Conservation (phyloP, 2,888 invertebrate genomes). For the Brenthis hecate region DNA sequence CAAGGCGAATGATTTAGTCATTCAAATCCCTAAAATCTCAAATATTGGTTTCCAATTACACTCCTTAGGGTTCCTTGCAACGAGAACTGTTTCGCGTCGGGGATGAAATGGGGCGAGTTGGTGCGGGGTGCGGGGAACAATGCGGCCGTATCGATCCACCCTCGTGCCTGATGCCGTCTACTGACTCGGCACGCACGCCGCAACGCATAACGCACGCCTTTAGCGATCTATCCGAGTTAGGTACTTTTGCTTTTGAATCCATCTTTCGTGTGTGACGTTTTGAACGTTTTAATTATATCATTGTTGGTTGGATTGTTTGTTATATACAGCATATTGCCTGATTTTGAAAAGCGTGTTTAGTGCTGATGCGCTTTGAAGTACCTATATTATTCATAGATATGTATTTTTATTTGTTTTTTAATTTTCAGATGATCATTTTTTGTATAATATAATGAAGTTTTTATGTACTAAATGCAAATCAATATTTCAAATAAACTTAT, state of each 20-base stretch:
- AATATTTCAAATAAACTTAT: too few relatives aligned
- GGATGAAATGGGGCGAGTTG: slow-evolving; percentile 79
- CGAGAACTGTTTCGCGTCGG: slow-evolving; percentile 77
- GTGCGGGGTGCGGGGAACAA: slow-evolving; percentile 69
- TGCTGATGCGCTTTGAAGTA: too few relatives aligned
- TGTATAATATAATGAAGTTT: too few relatives aligned
- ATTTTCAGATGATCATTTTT: too few relatives aligned
- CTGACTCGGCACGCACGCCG: slow-evolving; percentile 55
- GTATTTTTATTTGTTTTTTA: too few relatives aligned
- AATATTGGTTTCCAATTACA: slow-evolving; percentile 44
- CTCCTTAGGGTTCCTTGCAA: slow-evolving; percentile 51
- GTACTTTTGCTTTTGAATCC: slow-evolving; percentile 69
- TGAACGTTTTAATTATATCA: background rate
- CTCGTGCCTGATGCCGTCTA: slow-evolving; percentile 53
- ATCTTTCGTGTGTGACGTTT: background rate
- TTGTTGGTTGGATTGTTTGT: background rate
- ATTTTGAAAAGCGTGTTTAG: too few relatives aligned
- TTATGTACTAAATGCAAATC: too few relatives aligned
- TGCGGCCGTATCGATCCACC: slow-evolving; percentile 80
- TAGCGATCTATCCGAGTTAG: slow-evolving; percentile 66
- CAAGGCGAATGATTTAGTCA: slow-evolving; percentile 11
- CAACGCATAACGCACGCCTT: slow-evolving; percentile 63
- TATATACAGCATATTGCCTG: too few relatives aligned
- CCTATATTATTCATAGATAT: too few relatives aligned
- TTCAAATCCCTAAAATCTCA: slow-evolving; percentile 28